Conservation (phyloP, 2,113 vertebrate species). For the Cynopterus brachyotis region DNA sequence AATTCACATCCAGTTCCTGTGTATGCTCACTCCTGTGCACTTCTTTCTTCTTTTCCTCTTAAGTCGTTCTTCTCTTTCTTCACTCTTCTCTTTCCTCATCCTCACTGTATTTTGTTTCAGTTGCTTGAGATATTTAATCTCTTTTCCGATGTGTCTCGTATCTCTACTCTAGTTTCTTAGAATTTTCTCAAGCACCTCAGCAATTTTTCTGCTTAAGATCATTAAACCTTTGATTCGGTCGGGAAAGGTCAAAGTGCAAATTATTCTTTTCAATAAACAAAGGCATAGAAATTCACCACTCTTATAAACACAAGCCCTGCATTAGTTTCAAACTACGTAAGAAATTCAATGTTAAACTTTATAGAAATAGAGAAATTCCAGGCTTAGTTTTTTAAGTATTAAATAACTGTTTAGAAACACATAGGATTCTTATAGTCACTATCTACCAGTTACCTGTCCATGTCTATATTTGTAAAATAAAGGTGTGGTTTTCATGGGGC, state of each 20-base stretch:
- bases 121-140: neutral
- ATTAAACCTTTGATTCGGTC: neutral
- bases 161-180: neutral
- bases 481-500: neutral
- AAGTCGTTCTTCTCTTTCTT: neutral
- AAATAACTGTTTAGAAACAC: neutral
- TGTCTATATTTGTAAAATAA: neutral
- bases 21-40: neutral
- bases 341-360: neutral
- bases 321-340: slow-evolving; percentile 20
- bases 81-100: neutral
- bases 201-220: neutral
- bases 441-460: neutral
- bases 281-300: neutral
- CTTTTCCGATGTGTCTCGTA: neutral
- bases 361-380: neutral
- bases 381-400: neutral
- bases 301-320: neutral
- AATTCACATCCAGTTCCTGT: neutral
- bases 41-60: neutral
- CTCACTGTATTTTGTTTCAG: neutral
- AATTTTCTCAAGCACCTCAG: neutral
- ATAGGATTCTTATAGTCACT: neutral
- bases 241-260: slow-evolving; percentile 8
- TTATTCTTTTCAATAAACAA: neutral